phyloP scores from a whole-genome alignment of 2,113 vertebrate genomes.

The Malurus melanocephalus region DNA sequence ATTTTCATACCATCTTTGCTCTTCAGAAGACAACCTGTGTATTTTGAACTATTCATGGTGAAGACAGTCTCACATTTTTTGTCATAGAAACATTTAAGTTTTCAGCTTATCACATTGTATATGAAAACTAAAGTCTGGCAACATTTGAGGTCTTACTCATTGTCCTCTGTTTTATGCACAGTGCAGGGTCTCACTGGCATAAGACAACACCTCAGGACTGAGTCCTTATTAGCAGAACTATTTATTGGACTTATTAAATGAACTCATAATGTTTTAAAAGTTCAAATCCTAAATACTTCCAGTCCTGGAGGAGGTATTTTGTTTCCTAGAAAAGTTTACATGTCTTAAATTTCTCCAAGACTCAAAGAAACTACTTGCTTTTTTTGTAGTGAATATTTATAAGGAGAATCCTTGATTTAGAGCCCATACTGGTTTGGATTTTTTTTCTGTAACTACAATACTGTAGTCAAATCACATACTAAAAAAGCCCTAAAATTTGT shows the following conservation, averaged over 20 bases:
- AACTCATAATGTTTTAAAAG: not conserved
- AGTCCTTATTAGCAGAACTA: not conserved
- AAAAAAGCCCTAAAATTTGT: not conserved
- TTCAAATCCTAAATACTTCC: not conserved
- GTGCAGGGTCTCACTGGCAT: not conserved
- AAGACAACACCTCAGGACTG: accelerated
- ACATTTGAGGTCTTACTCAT: not conserved
- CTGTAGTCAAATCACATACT: not conserved
- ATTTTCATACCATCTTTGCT: not conserved
- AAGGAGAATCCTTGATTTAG: not conserved
- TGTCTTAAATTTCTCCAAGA: not conserved
- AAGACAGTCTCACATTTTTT: not conserved
- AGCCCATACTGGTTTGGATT: not conserved
- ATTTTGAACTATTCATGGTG: not conserved
- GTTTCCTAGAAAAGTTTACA: not conserved
- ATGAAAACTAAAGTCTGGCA: not conserved
- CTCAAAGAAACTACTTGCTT: not conserved
- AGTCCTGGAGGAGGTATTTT: not conserved
- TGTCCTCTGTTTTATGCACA: not conserved
- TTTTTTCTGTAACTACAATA: not conserved
- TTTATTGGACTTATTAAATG: not conserved
- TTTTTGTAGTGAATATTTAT: not conserved
- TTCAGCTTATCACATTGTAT: not conserved
- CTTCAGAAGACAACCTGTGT: not conserved
- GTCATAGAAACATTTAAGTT: not conserved